phyloP scores from a whole-genome alignment of 2,113 vertebrate genomes.

The Sula dactylatra region DNA sequence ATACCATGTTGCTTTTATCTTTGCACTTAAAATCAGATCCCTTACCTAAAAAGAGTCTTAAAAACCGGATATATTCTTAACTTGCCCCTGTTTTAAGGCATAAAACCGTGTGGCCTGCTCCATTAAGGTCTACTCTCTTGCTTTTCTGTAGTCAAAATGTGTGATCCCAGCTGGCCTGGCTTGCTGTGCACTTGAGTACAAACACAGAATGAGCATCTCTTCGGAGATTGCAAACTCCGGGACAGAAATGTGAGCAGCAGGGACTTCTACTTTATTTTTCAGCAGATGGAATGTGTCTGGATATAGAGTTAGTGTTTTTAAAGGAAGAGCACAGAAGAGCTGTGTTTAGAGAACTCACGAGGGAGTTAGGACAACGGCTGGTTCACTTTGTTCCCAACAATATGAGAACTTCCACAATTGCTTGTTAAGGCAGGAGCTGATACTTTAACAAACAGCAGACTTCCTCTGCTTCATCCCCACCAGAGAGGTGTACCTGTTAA shows the following conservation, averaged over 20 bases:
- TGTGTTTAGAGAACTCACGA: neutral
- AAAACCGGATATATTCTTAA: neutral
- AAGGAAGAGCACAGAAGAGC: neutral
- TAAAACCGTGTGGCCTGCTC: neutral
- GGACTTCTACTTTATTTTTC: neutral
- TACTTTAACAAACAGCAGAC: neutral
- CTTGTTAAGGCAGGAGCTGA: neutral
- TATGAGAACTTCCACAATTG: neutral
- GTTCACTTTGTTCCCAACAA: neutral
- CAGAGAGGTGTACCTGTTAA: neutral
- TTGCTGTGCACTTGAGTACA: neutral
- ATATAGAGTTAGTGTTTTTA: neutral
- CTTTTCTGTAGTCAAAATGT: neutral
- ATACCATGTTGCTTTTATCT: neutral
- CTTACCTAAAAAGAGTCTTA: neutral
- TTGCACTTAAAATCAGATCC: neutral
- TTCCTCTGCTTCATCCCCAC: neutral
- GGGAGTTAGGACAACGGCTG: neutral
- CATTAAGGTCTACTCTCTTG: neutral
- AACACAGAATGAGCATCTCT: neutral
- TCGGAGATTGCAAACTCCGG: neutral
- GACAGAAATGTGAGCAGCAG: rapidly evolving
- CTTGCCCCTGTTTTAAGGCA: neutral
- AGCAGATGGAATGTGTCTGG: neutral
- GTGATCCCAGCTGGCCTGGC: neutral